Evolutionary conservation across 1,140 invertebrate genomes (phyloP).

Genomic region (Anastrepha obliqua): DNA sequence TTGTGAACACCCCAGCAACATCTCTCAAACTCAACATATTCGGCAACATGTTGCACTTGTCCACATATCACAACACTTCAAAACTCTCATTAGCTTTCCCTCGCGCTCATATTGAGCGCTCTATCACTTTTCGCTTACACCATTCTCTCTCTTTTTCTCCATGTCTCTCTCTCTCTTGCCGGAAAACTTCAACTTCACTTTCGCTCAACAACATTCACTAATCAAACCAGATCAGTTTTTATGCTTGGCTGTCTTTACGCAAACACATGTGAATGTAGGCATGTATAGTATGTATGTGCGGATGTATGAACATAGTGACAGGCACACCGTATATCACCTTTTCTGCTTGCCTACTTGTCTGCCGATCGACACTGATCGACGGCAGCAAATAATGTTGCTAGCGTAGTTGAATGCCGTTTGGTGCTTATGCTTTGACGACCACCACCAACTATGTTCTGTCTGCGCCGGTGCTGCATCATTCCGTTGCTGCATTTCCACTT

Average conservation of each 20-base stretch:
- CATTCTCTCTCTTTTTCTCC: background rate
- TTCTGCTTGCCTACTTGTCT: conserved; percentile 39
- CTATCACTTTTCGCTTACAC: background rate
- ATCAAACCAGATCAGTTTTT: conserved; percentile 29
- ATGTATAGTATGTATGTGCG: background rate
- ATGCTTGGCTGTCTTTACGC: background rate
- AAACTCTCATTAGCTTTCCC: background rate
- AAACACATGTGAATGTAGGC: background rate
- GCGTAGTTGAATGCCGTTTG: background rate
- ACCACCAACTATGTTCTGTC: conserved; percentile 19
- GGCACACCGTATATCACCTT: no score
- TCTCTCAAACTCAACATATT: background rate
- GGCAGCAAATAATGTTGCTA: conserved; percentile 14
- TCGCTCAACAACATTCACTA: conserved; percentile 46
- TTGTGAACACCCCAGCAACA: background rate
- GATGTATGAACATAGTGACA: no score
- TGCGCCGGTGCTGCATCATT: conserved; percentile 36
- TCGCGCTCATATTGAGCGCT: background rate
- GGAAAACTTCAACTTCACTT: conserved; percentile 27
- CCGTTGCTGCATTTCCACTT: conserved; percentile 47
- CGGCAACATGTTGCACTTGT: background rate
- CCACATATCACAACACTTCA: background rate
- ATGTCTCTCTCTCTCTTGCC: background rate
- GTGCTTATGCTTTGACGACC: background rate
- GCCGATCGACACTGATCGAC: conserved; percentile 42